phyloP scores from a whole-genome alignment of 2,113 vertebrate species.

The Herpetotheres cachinnans region DNA sequence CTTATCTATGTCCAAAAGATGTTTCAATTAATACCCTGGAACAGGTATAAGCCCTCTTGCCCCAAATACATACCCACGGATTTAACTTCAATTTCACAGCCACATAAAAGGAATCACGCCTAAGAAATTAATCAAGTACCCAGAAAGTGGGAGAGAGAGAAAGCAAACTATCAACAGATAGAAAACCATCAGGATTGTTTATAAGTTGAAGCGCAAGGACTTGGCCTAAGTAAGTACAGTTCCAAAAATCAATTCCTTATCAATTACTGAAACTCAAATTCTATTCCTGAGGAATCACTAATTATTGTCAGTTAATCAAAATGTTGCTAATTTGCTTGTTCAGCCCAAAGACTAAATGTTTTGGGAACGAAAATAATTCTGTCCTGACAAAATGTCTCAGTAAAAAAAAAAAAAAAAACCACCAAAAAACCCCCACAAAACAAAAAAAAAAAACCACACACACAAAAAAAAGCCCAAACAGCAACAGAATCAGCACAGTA shows the following conservation, averaged over 20 bases:
- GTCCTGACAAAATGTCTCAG: neutral
- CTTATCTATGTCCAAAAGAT: neutral
- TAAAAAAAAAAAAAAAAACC: neutral
- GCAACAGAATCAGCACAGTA: neutral
- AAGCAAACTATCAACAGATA: neutral
- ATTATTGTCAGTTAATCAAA: neutral
- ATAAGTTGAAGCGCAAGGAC: neutral
- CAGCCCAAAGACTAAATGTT: neutral
- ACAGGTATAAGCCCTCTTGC: neutral
- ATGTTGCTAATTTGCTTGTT: neutral
- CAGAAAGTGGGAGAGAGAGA: neutral
- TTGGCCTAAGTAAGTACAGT: neutral
- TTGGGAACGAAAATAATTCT: neutral
- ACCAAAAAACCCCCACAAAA: neutral
- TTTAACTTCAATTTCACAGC: neutral
- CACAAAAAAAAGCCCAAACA: neutral
- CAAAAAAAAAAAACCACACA: neutral
- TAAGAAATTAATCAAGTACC: neutral
- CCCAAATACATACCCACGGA: neutral
- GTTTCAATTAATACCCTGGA: neutral
- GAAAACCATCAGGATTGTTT: neutral
- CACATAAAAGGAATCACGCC: neutral
- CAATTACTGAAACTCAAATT: neutral
- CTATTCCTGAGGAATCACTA: neutral
- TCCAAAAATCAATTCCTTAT: neutral